Evolutionary conservation across 2,888 invertebrate genomes (phyloP), one percentile per base, ranked within the genome.

Genomic region (Aricia artaxerxes): DNA sequence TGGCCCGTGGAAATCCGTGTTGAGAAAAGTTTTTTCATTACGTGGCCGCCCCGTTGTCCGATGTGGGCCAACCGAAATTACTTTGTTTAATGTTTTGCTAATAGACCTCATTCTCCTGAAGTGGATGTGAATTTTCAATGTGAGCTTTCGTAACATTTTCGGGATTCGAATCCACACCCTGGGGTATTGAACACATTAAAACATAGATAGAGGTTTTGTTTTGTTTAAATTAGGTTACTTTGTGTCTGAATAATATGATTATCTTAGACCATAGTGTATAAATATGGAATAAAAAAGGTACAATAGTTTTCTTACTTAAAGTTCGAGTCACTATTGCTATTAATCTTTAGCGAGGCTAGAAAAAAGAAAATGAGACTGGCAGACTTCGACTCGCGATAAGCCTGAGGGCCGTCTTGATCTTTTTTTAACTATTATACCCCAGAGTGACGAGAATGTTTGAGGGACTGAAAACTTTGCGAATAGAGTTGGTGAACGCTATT

Each of bases 1-100:
- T 4, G 1, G 69, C 13, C 76, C 57, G 57, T 76, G 57, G 53
- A 76, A 53, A 69, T 69, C 64, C 73, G 38, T 78, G 80, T 79
- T 79, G 57, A 73, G 44, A 80, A 80, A 82, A 80, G 78, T 81
- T 82, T 82, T 82, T 82, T 81, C 82, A 82, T 82, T 82, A 80
- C 79, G 80, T 73, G 77, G 75, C 40, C 79, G 49, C 60, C 69
- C 57, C 69, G 77, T 53, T 53, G 76, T 76, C 76, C 76, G 53
- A 53, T 76, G 57, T 77, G 61, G 61, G 60, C 40, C 60, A 24
- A 73, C 73, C 44, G 35, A 76, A 76, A 53, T 76, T 76, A 53
- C 76, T 76, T 53, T 57, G 76, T 69, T 69, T 69, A 69, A 69
- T 69, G 69, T 76, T 76, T 76, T 76, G 53, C 53, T 76, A 76